Percentiles rank a stretch among this genome's conserved stretches.
Conservation (phyloP, 2,888 invertebrate genomes). For the Habroteleia sp. region DNA sequence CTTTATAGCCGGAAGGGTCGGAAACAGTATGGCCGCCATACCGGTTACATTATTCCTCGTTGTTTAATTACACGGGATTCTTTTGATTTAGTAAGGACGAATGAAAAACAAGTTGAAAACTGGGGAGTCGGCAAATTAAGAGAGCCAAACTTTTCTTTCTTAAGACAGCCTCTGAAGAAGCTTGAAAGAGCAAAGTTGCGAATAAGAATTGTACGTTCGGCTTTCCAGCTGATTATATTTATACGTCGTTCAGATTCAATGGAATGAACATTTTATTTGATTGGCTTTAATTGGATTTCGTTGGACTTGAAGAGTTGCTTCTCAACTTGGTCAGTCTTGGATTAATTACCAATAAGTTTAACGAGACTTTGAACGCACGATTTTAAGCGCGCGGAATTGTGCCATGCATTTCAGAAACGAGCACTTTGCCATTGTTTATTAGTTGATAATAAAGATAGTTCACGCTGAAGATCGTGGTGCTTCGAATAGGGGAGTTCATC, state of each 20-base stretch:
- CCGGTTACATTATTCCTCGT: conserved; percentile 60
- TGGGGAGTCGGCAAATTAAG: conserved; percentile 44
- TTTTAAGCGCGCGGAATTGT: no score
- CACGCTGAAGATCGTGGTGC: no score
- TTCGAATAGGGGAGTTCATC: no score
- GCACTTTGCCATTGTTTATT: no score
- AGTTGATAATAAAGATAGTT: no score
- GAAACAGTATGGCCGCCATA: conserved; percentile 55
- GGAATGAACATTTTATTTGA: conserved; percentile 25
- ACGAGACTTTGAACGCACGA: neutral
- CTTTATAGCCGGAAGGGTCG: conserved; percentile 62
- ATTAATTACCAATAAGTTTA: conserved; percentile 1
- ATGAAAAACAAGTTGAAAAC: conserved; percentile 46
- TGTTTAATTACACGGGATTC: conserved; percentile 60
- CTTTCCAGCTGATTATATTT: conserved; percentile 31
- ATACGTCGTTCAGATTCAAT: conserved; percentile 27
- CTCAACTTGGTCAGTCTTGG: neutral
- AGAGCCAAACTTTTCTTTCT: conserved; percentile 42
- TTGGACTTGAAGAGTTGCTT: conserved; percentile 12
- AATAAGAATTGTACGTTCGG: conserved; percentile 31
- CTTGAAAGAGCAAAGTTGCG: conserved; percentile 42
- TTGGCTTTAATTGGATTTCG: conserved; percentile 35
- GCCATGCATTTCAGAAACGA: no score
- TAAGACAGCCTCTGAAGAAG: conserved; percentile 28
- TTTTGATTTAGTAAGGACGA: conserved; percentile 53